Conservation (phyloP, 2,797 vertebrate species). For the Tamandua tetradactyla region DNA sequence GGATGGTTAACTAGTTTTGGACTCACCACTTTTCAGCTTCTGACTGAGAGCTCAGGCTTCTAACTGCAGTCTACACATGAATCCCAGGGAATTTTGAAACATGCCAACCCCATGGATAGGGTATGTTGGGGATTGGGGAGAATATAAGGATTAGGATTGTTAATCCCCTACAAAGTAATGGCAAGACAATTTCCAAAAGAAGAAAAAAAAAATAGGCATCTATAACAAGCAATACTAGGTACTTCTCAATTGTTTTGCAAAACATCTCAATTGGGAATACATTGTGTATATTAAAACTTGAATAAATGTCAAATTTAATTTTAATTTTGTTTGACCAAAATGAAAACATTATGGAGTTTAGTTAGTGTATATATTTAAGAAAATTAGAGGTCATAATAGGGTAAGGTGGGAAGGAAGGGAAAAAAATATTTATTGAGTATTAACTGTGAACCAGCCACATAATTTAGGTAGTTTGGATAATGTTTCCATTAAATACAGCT, state of each 20-base stretch:
- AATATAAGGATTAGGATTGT: not conserved
- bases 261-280: not conserved
- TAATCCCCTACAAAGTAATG: not conserved
- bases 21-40: not conserved
- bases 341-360: not conserved
- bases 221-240: not conserved
- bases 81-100: not conserved
- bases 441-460: not conserved
- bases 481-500: constrained; percentile 16
- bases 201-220: not conserved
- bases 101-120: not conserved
- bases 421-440: not conserved
- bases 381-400: not conserved
- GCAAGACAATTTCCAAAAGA: not conserved
- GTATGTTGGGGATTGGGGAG: not conserved
- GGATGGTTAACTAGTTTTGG: not conserved
- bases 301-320: not conserved
- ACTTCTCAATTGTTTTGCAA: not conserved
- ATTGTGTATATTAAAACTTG: not conserved
- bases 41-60: not conserved
- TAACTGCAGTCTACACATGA: not conserved
- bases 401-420: not conserved
- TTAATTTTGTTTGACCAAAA: constrained; percentile 13
- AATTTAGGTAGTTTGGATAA: not conserved
- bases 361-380: not conserved